Evolutionary conservation across 2,888 invertebrate genomes (phyloP).

Genomic region (Mimumesa dahlbomi): DNA sequence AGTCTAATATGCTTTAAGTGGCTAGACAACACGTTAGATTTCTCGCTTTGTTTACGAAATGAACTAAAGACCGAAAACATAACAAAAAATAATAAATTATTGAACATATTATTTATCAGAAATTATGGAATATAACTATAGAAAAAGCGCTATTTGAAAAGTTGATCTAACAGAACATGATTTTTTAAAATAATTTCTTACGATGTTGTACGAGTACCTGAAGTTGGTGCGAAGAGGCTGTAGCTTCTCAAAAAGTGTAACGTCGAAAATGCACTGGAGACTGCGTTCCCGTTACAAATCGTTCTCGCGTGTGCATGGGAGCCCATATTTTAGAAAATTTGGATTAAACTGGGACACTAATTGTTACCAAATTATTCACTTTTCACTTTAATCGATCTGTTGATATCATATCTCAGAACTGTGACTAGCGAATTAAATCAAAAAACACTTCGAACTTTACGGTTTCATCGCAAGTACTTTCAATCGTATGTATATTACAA

Average conservation of each 20-base stretch:
- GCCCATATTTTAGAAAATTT: constrained; percentile 59
- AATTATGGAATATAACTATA: too few species aligned
- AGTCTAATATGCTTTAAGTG: too few species aligned
- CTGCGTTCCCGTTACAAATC: constrained; percentile 71
- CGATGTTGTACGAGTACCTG: constrained; percentile 82
- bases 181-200: too few species aligned
- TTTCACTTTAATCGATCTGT: background rate
- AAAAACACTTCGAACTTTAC: background rate
- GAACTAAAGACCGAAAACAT: too few species aligned
- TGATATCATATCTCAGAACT: background rate
- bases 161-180: background rate
- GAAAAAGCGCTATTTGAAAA: too few species aligned
- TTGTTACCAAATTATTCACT: background rate
- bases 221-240: constrained; percentile 84
- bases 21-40: too few species aligned
- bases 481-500: too few species aligned
- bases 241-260: constrained; percentile 85
- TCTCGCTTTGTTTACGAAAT: too few species aligned
- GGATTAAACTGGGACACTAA: too few species aligned
- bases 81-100: too few species aligned
- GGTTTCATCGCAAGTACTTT: too few species aligned
- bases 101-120: too few species aligned
- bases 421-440: background rate
- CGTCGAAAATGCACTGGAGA: constrained; percentile 81
- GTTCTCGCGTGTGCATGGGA: constrained; percentile 61